These are phyloP conservation scores for Phrynocephalus guinanensis DNA, from an alignment of 2,797 vertebrate species.

Conservation along the genomic window DNA sequence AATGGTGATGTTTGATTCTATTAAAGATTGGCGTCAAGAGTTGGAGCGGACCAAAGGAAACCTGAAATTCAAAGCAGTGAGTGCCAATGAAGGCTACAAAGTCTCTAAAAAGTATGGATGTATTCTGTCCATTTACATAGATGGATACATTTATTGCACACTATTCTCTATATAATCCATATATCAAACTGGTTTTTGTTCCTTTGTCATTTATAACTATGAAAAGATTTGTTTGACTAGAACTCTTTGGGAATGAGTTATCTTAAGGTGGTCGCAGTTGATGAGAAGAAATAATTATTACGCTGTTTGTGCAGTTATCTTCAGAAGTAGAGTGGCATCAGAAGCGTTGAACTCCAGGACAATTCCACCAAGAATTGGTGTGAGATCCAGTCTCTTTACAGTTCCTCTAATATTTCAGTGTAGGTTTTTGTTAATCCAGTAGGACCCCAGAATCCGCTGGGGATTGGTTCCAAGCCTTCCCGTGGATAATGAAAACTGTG, in stretches of 20 bases:
- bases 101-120: constrained; percentile 80
- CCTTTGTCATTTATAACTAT: not conserved
- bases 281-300: not conserved
- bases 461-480: too few species aligned
- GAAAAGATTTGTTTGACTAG: not conserved
- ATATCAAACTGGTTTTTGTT: not conserved
- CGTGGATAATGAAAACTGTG: too few species aligned
- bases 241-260: not conserved
- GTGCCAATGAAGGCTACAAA: constrained; percentile 80
- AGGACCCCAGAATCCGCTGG: too few species aligned
- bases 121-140: not conserved
- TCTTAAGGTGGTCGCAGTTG: not conserved
- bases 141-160: not conserved
- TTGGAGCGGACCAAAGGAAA: constrained; percentile 84
- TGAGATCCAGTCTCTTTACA: too few species aligned
- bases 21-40: constrained; percentile 85
- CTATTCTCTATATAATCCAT: not conserved
- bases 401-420: too few species aligned
- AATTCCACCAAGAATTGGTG: too few species aligned
- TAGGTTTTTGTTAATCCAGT: too few species aligned
- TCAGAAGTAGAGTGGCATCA: too few species aligned
- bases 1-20: constrained; percentile 85
- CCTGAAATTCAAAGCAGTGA: constrained; percentile 79
- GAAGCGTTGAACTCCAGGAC: too few species aligned
- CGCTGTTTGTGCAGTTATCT: not conserved